Base-by-base conservation (phyloP, 2,797 vertebrate genomes). In the Cetoscarus ocellatus region DNA sequence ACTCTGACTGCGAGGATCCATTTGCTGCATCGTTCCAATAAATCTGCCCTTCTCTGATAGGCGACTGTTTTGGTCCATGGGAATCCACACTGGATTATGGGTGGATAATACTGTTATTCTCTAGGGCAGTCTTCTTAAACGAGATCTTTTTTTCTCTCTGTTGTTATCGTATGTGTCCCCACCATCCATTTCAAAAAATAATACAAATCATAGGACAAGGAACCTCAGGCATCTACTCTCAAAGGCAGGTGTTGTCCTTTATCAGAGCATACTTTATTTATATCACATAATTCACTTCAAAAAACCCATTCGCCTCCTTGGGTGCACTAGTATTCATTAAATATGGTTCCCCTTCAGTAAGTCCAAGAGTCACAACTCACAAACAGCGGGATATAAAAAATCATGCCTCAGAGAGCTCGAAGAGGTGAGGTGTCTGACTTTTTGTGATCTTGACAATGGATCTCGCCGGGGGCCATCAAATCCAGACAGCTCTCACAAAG, bases 361-460 rank as follows among this genome's bases (percentile, higher is more conserved):
- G 51, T 83, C 72, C 59, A 77, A 56, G 51, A 84, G 74, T 82
- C 70, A 60, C 77, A 85, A 82, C 79, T 80, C 56, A 69, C 67
- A 84, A 82, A 86, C 61, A 80, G 79, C 19, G 40, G 56, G 73
- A 66, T 61, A 79, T 80, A 84, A 85, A 82, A 27, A 80, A 78
- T 59, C 77, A 78, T 50, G 62, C 75, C 74, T 77, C 64, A 68
- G 54, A 82, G 75, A 85, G 66, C 73, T 75, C 40, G 43, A 66
- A 70, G 57, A 80, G 58, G 77, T 62, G 79, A 68, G 73, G 68
- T 54, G 73, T 78, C 82, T 72, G 66, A 82, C 76, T 74, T 85
- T 81, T 72, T 84, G 78, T 84, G 79, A 84, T 80, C 79, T 73
- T 68, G 65, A 86, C 67, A 85, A 85, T 73, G 62, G 65, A 77